Conservation (phyloP, 2,797 vertebrate genomes). For the Danionella dracula region DNA sequence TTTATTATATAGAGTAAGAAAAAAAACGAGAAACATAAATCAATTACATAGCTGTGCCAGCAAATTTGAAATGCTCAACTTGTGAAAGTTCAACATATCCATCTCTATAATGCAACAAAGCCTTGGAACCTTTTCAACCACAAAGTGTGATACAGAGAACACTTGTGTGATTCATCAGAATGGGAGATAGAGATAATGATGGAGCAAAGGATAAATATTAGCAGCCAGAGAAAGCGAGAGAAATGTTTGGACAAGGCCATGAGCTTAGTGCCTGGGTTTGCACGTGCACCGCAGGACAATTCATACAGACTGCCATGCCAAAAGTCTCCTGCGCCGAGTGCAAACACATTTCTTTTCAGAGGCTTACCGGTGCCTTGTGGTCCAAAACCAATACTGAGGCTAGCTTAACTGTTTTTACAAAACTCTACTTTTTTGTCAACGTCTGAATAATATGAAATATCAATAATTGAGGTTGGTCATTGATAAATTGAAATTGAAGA, state of each 20-base stretch:
- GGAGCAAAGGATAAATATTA: conserved; percentile 15
- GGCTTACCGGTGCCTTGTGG: background rate
- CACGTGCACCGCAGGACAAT: conserved; percentile 24
- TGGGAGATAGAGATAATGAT: conserved; percentile 17
- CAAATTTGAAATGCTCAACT: conserved; percentile 18
- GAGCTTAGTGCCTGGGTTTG: conserved; percentile 32
- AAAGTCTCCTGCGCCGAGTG: conserved; percentile 1
- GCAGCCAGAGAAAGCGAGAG: conserved; percentile 4
- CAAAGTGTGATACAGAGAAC: conserved; percentile 26
- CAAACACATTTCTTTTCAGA: conserved; percentile 28
- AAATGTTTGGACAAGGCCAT: conserved; percentile 28
- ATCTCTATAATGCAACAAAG: conserved; percentile 33
- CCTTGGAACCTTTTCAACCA: conserved; percentile 16
- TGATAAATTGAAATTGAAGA: conserved; percentile 16
- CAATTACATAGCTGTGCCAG: background rate
- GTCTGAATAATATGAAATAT: conserved; percentile 1
- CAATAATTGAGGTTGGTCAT: conserved; percentile 18
- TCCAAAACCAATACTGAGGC: conserved; percentile 44
- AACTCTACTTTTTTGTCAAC: conserved; percentile 37
- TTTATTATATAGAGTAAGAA: conserved; percentile 37
- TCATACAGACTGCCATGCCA: conserved; percentile 29
- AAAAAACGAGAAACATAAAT: conserved; percentile 25
- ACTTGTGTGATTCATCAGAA: conserved; percentile 24
- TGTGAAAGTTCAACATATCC: conserved; percentile 29
- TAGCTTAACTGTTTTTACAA: conserved; percentile 23